A percentile compares a stretch with the other conserved stretches of the same genome.
phyloP scores from a whole-genome alignment of 2,888 invertebrate genomes.

The Lycia hirtaria region DNA sequence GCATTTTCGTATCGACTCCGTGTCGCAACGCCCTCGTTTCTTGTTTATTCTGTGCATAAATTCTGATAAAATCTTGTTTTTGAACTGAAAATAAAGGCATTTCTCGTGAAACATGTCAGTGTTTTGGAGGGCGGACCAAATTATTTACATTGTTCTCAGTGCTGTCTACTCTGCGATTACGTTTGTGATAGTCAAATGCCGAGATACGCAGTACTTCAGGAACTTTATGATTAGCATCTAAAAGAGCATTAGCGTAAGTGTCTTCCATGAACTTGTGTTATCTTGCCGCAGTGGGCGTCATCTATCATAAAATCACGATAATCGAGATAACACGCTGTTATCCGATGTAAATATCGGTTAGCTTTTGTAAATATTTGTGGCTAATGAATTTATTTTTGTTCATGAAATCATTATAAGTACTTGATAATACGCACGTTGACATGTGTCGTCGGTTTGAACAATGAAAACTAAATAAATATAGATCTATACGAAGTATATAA shows the following conservation, averaged over 20 bases:
- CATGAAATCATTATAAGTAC: slow-evolving; percentile 8
- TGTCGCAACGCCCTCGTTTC: slow-evolving; percentile 50
- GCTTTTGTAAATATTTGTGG: slow-evolving; percentile 26
- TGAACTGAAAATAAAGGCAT: slow-evolving; percentile 28
- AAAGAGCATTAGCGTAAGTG: slow-evolving; percentile 35
- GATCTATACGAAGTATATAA: slow-evolving; percentile 20
- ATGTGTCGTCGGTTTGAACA: slow-evolving; percentile 18
- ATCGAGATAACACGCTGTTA: slow-evolving; percentile 31
- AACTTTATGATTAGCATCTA: slow-evolving; percentile 65
- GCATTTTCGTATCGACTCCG: slow-evolving; percentile 56
- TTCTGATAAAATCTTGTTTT: slow-evolving; percentile 49
- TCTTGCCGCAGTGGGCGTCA: slow-evolving; percentile 30
- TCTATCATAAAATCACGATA: slow-evolving; percentile 23
- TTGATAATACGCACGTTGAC: neutral
- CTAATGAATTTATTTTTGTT: slow-evolving; percentile 22
- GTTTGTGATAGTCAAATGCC: slow-evolving; percentile 57
- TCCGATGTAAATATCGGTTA: slow-evolving; percentile 24
- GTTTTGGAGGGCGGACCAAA: slow-evolving; percentile 52
- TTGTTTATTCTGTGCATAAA: slow-evolving; percentile 44
- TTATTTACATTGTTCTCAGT: slow-evolving; percentile 51
- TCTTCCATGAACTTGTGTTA: slow-evolving; percentile 30
- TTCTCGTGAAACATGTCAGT: slow-evolving; percentile 56
- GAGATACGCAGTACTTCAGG: slow-evolving; percentile 59
- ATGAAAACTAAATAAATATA: slow-evolving; percentile 24
- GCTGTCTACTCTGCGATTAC: slow-evolving; percentile 56